phyloP scores from a whole-genome alignment of 2,888 invertebrate species.

The Megaustenia siamemsis region DNA sequence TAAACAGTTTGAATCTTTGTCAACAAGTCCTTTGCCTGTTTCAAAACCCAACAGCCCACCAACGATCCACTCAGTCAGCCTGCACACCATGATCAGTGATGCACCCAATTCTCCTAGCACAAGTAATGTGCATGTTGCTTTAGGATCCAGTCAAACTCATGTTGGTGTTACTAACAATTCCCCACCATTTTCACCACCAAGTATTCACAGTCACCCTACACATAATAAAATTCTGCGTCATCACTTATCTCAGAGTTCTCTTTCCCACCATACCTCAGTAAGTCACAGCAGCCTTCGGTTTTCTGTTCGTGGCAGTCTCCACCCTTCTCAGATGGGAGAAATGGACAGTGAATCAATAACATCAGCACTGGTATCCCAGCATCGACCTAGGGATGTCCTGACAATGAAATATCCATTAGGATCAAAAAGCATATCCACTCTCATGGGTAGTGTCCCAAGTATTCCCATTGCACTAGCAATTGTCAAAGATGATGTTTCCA shows the following conservation, averaged over 20 bases:
- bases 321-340: slow-evolving; percentile 3
- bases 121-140: not conserved
- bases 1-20: not conserved
- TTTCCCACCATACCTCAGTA: slow-evolving; percentile 33
- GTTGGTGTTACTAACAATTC: not conserved
- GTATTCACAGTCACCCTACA: not conserved
- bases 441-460: slow-evolving; percentile 51
- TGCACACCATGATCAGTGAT: slow-evolving; percentile 7
- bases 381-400: slow-evolving; percentile 22
- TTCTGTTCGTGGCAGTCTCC: slow-evolving; percentile 26
- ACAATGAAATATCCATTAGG: slow-evolving; percentile 20
- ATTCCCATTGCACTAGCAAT: slow-evolving; percentile 47
- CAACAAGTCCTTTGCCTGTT: not conserved
- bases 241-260: slow-evolving; percentile 8
- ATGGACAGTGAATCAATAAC: slow-evolving; percentile 40
- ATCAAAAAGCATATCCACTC: slow-evolving; percentile 40
- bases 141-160: not conserved
- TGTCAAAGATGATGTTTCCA: slow-evolving; percentile 44
- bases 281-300: slow-evolving; percentile 29
- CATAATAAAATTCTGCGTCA: not conserved
- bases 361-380: slow-evolving; percentile 37
- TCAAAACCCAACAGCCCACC: slow-evolving; percentile 9
- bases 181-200: slow-evolving; percentile 21
- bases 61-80: not conserved
- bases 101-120: no score